Evolutionary conservation across 2,888 invertebrate genomes (phyloP), one percentile per base, ranked within the genome.

Genomic region (Acrobasis suavella): DNA sequence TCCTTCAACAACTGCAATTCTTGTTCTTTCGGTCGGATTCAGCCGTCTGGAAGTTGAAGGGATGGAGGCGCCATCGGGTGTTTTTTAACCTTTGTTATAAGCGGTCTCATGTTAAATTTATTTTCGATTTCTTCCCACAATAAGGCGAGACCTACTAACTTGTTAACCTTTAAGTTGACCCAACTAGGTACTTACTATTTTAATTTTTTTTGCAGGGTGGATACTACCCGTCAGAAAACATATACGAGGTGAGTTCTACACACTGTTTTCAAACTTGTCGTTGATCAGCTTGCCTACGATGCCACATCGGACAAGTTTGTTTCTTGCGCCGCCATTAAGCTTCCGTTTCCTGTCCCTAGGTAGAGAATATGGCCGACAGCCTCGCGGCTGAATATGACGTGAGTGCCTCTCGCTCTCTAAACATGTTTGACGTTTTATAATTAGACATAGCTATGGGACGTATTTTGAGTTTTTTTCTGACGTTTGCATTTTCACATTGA

Each of bases 211-310:
- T 72, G 0, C 84, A 90, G 89, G 89, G 90, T 32, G 89, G 89
- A 1, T 83, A 78, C 64, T 83, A 87, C 65, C 90, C 90, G 0
- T 78, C 87, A n/a, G 88, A 88, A 49, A 84, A 80, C 62, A 74
- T 79, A 10, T 89, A 89, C 65, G 88, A 88, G 74, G 86, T 87
- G 58, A 75, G 67, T 65, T 50, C 32, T n/a, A 38, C 10, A 6
- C 1, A 46, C 2, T 1, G 3, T n/a, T 46, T 46, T 14, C 46
- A 46, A 46, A 12, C 14, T 14, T 12, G 6, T 6, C 5, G 5
- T 14, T n/a, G n/a, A 12, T n/a, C 46, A 6, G 32, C 32, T 32
- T 7, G 8, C 32, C 7, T 32, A 7, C 32, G 32, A 5, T 7
- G 32, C 32, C 5, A 32, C 32, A 8, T 7, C 32, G 32, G 1